A percentile compares a stretch with the other conserved stretches of the same genome.
phyloP scores from a whole-genome alignment of 2,888 invertebrate species.

The Blera fallax region DNA sequence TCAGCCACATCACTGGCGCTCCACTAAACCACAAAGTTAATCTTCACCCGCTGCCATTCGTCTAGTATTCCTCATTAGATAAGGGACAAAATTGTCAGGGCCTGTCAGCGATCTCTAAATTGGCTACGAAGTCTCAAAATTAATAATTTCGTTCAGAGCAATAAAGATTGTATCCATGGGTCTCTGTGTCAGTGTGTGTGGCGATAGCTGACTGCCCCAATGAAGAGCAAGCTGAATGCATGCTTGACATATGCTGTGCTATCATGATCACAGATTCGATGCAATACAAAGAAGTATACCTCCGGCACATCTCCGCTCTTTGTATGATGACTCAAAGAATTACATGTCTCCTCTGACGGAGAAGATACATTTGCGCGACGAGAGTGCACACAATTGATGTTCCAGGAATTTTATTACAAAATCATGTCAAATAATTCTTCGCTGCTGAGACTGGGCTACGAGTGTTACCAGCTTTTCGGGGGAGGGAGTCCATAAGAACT shows the following conservation, averaged over 20 bases:
- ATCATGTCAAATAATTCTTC: slow-evolving; percentile 68
- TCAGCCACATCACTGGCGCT: slow-evolving; percentile 44
- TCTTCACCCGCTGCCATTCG: slow-evolving; percentile 63
- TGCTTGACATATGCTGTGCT: slow-evolving; percentile 62
- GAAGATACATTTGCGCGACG: slow-evolving; percentile 22
- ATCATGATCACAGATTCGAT: slow-evolving; percentile 47
- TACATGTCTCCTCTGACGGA: background rate
- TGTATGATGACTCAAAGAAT: slow-evolving; percentile 49
- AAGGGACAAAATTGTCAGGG: slow-evolving; percentile 58
- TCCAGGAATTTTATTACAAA: slow-evolving; percentile 72
- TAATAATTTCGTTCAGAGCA: slow-evolving; percentile 60
- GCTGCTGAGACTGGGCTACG: slow-evolving; percentile 1
- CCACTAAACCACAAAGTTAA: slow-evolving; percentile 71
- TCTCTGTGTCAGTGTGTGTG: background rate
- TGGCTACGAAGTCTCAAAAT: slow-evolving; percentile 56
- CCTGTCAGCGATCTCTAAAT: slow-evolving; percentile 66
- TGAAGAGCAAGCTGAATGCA: slow-evolving; percentile 39
- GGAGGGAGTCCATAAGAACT: slow-evolving; percentile 41
- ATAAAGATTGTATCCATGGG: slow-evolving; percentile 36
- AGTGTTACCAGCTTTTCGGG: background rate
- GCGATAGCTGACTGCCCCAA: slow-evolving; percentile 8
- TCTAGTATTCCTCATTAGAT: slow-evolving; percentile 70
- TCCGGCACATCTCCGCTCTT: slow-evolving; percentile 10
- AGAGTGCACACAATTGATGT: slow-evolving; percentile 65
- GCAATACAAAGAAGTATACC: slow-evolving; percentile 44